Evolutionary conservation across 1,140 invertebrate genomes (phyloP).

Genomic region (Zaprionus ghesquierei): DNA sequence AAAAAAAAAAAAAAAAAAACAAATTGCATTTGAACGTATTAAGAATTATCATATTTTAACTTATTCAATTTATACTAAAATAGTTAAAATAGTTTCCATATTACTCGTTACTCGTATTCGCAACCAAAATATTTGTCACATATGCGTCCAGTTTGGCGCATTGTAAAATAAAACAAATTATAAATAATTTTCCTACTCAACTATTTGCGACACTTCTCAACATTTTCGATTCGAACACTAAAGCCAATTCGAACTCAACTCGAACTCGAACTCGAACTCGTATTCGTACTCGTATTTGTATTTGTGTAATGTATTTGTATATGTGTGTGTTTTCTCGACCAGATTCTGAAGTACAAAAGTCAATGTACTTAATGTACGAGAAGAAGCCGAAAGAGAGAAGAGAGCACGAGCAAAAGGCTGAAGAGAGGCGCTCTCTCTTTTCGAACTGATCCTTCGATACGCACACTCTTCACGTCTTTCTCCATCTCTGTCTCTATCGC

Average conservation of each 20-base stretch:
- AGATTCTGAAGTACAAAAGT: slow-evolving; percentile 52
- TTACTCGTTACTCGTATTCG: slow-evolving; percentile 41
- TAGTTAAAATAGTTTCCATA: slow-evolving; percentile 69
- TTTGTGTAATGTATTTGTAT: slow-evolving; percentile 63
- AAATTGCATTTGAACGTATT: slow-evolving; percentile 77
- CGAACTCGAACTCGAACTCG: slow-evolving; percentile 13
- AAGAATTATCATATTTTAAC: slow-evolving; percentile 43
- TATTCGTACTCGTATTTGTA: slow-evolving; percentile 33
- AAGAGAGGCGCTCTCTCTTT: slow-evolving; percentile 2
- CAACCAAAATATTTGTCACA: slow-evolving; percentile 3
- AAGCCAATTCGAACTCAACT: slow-evolving; percentile 28
- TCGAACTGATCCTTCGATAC: background rate
- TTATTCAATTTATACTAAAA: slow-evolving; percentile 40
- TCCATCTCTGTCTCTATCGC: slow-evolving; percentile 22
- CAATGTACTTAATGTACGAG: slow-evolving; percentile 39
- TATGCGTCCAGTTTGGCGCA: background rate
- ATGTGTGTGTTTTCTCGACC: slow-evolving; percentile 41
- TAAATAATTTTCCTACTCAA: slow-evolving; percentile 34
- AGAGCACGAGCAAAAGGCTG: slow-evolving; percentile 6
- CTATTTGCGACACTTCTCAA: slow-evolving; percentile 26
- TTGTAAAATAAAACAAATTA: slow-evolving; percentile 36
- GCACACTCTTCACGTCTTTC: background rate
- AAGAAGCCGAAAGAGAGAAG: slow-evolving; percentile 23
- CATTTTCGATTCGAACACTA: slow-evolving; percentile 24
- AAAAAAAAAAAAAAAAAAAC: slow-evolving; percentile 46